These are phyloP conservation scores for Oscheius myriophilus DNA, from an alignment of 2,888 invertebrate genomes.

Conservation along the genomic window DNA sequence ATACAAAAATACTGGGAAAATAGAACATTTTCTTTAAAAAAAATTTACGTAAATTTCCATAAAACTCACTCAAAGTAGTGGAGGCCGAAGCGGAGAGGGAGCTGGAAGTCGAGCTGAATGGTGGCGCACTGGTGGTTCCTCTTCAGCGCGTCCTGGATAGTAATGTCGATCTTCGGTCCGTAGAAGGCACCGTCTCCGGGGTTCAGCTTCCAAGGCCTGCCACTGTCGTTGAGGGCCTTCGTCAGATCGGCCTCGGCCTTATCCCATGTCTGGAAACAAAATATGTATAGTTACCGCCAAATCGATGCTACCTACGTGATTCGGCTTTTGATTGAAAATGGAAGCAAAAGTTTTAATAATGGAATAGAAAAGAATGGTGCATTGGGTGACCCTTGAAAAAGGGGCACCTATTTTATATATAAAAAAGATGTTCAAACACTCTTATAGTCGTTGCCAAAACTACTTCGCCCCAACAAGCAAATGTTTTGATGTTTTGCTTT, in stretches of 20 bases:
- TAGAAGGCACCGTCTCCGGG: conserved; percentile 94
- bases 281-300: no score
- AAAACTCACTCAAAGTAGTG: conserved; percentile 75
- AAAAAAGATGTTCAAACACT: no score
- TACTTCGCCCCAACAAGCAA: no score
- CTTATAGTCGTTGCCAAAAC: no score
- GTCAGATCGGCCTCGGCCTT: conserved; percentile 77
- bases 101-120: conserved; percentile 96
- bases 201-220: conserved; percentile 85
- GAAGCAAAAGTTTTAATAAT: no score
- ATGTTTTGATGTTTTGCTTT: no score
- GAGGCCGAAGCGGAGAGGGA: conserved; percentile 90
- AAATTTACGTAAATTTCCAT: background rate
- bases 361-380: no score
- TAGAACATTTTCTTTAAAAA: conserved; percentile 8
- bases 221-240: conserved; percentile 81
- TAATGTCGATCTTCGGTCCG: conserved; percentile 89
- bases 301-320: no score
- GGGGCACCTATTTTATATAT: no score
- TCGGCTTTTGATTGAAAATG: no score
- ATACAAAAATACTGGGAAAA: background rate
- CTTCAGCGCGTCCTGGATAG: conserved; percentile 87
- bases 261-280: conserved; percentile 60
- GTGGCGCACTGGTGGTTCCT: conserved; percentile 95
- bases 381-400: no score